Evolutionary conservation across 2,113 vertebrate species (phyloP), one percentile per base, ranked within the genome.

Genomic region (Oenanthe oenanthe): DNA sequence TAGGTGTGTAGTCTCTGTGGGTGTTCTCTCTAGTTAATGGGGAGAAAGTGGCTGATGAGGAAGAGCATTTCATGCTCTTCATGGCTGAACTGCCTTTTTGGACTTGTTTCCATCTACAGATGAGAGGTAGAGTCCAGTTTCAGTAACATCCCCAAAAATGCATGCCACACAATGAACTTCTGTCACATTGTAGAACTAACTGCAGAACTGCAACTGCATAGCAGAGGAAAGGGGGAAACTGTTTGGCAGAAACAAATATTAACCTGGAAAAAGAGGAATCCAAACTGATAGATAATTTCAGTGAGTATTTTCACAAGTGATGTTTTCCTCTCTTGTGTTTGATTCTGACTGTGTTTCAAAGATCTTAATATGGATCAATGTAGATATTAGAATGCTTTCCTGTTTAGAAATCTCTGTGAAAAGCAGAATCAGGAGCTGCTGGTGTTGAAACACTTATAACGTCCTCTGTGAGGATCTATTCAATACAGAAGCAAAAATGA

Each of bases 101-200:
- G 17, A 45, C 9, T 18, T 90, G 2, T 31, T 7, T 78, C 21
- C 4, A 5, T 25, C 40, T 85, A 16, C 13, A 42, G 42, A 25
- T 0, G 1, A 32, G n/a, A 12, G 6, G 34, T 1, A 22, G 22
- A 68, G 4, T 17, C 20, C 26, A 24, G 6, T 78, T 75, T 65
- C 43, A 72, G 29, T 51, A 74, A 29, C 7, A 7, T 25, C 3
- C 14, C 13, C 31, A 42, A 58, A 51, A 13, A 58, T 13, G 4
- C 3, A 6, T 9, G 29, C 17, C 31, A 9, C 36, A 31, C 0
- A 0, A 50, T 60, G 34, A 51, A 56, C 47, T 42, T 34, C 9
- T 50, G 17, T 74, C 10, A 13, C 11, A 6, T 18, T 48, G 21
- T 22, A 87, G 36, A 91, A n/a, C 14, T 25, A 26, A 50, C 29